Percentiles rank a stretch among this genome's conserved stretches.
These are phyloP conservation scores for Artemia sinica DNA, from an alignment of 2,888 invertebrate genomes.

Conservation along the genomic window DNA sequence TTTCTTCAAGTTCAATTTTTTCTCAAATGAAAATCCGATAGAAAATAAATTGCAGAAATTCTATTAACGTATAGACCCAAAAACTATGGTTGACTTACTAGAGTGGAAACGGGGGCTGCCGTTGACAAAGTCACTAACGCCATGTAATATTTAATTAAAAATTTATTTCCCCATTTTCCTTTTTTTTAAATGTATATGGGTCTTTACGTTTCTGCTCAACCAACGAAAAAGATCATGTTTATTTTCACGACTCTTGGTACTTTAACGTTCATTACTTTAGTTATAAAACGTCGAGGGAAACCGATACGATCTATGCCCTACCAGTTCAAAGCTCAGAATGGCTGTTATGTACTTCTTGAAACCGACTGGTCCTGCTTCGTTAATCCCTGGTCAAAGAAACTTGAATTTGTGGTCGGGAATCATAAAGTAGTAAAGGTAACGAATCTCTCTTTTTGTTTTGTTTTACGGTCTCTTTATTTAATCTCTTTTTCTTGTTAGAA, in stretches of 20 bases:
- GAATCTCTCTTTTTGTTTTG: background rate
- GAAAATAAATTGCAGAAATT: too few species aligned
- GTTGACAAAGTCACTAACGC: too few species aligned
- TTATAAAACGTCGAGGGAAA: constrained; percentile 51
- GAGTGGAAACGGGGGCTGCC: too few species aligned
- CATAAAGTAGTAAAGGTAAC: constrained; percentile 55
- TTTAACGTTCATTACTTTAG: constrained; percentile 31
- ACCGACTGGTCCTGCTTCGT: constrained; percentile 85
- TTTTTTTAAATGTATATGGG: constrained; percentile 1
- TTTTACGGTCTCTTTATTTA: background rate
- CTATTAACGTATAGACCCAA: too few species aligned
- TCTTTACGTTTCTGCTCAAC: constrained; percentile 2
- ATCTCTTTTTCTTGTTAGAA: too few species aligned
- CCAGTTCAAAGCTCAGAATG: constrained; percentile 64
- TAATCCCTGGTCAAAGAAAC: constrained; percentile 76
- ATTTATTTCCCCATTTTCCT: background rate
- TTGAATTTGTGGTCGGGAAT: constrained; percentile 75
- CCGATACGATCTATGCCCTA: constrained; percentile 55
- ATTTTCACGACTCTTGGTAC: constrained; percentile 7
- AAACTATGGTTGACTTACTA: too few species aligned
- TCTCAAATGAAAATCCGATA: too few species aligned
- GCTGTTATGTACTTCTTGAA: constrained; percentile 60
- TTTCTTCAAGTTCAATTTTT: too few species aligned
- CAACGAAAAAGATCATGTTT: too few species aligned
- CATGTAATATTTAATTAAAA: too few species aligned